Conservation (phyloP, 2,113 vertebrate genomes). For the Prolemur simus region DNA sequence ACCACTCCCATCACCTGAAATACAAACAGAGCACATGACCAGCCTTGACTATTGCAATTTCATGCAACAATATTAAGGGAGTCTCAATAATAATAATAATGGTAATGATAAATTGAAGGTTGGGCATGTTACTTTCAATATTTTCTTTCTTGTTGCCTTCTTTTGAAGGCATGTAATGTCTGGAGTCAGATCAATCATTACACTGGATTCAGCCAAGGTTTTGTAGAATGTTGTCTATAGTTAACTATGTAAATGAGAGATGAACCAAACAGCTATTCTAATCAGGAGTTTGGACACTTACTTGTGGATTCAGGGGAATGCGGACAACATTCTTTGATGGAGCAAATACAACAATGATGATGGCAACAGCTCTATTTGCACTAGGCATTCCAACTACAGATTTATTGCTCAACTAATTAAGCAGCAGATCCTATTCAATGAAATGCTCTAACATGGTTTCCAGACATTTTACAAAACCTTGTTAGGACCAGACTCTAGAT, state of each 20-base stretch:
- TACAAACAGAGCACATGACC: constrained; percentile 89
- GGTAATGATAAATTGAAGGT: constrained; percentile 70
- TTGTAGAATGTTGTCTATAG: constrained; percentile 82
- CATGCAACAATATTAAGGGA: constrained; percentile 81
- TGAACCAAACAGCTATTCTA: constrained; percentile 65
- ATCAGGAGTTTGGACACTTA: constrained; percentile 57
- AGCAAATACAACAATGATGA: constrained; percentile 58
- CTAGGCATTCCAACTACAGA: constrained; percentile 68
- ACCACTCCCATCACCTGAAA: constrained; percentile 99
- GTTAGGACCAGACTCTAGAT: constrained; percentile 83
- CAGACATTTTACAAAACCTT: constrained; percentile 83
- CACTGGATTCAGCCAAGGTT: constrained; percentile 70
- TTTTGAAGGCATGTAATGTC: constrained; percentile 80
- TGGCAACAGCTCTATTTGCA: constrained; percentile 61
- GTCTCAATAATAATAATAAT: constrained; percentile 74
- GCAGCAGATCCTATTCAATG: constrained; percentile 62
- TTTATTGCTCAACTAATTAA: constrained; percentile 58
- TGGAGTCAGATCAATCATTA: constrained; percentile 78
- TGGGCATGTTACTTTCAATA: constrained; percentile 77
- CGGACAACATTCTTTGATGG: constrained; percentile 50
- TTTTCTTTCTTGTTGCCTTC: constrained; percentile 66
- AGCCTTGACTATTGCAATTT: constrained; percentile 83
- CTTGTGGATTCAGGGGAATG: constrained; percentile 43
- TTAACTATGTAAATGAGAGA: constrained; percentile 74
- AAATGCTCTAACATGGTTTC: constrained; percentile 71